Evolutionary conservation across 1,140 invertebrate genomes (phyloP), one percentile per base, ranked within the genome.

Genomic region (Pogonognathellus flavescens): DNA sequence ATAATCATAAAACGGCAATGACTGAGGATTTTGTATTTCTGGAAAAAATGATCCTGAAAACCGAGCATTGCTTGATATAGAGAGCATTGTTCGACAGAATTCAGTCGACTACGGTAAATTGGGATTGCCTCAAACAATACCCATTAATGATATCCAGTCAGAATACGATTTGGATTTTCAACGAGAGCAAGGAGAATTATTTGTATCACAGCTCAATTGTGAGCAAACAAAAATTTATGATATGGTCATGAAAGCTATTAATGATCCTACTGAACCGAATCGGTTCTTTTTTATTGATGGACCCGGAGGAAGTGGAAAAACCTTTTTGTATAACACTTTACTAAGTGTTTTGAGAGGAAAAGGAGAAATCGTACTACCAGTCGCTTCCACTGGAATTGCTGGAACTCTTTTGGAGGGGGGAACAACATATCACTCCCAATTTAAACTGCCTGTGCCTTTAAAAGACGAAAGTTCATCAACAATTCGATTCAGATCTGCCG

Each of bases 331-430:
- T 55, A 81, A 62, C 11, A 80, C 66, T 31, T 7, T 84, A 31
- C 22, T 59, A 4, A 13, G 25, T 55, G 72, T 66, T 53, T 18
- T 84, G 50, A 20, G 22, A 25, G 70, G 60, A n/a, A 31, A 60
- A 50, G 59, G 57, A 14, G 7, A 66, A 41, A 53, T 25, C 6
- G 85, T 70, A 10, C 11, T 86, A 25, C 14, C 84, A 25, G 60
- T 88, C 0, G 88, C 88, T 20, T 80, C 85, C 5, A 87, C 88
- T 25, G 88, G 87, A 13, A 86, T 89, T 22, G 88, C 88, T 14
- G 87, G 84, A 1, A 84, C 81, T 25, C 20, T 88, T 7, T 82
- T 89, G n/a, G 20, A n/a, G 2, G 82, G 49, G 7, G 87, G 87
- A 1, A 49, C 81, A 49, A 89, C 88, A 53, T 50, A 10, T 4